Evolutionary conservation across 2,113 vertebrate species (phyloP).

Genomic region (Sapajus apella): DNA sequence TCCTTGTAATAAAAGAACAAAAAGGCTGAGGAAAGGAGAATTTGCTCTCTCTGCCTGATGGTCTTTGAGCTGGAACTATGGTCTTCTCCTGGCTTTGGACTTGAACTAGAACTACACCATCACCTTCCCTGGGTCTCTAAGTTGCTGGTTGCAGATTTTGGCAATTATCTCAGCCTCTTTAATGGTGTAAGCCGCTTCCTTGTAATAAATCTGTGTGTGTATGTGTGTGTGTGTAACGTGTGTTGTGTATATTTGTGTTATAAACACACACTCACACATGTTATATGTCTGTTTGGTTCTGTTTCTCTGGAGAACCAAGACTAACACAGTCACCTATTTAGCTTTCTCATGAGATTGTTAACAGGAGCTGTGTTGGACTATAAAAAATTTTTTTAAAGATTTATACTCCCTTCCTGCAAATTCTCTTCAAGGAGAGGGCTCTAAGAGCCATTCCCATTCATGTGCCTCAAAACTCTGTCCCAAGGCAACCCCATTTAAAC

Average conservation of each 20-base stretch:
- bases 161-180: not conserved
- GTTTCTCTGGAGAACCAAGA: not conserved
- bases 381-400: not conserved
- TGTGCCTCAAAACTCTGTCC: not conserved
- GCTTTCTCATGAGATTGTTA: constrained; percentile 3
- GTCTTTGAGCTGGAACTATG: not conserved
- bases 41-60: not conserved
- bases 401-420: not conserved
- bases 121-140: not conserved
- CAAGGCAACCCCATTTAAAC: not conserved
- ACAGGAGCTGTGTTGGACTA: not conserved
- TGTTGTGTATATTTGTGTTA: not conserved
- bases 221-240: too few species aligned
- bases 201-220: not conserved
- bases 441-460: not conserved
- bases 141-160: not conserved
- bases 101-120: not conserved
- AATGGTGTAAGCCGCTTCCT: not conserved
- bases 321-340: not conserved
- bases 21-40: not conserved
- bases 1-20: not conserved
- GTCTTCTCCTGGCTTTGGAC: not conserved
- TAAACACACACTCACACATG: not conserved
- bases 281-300: not conserved
- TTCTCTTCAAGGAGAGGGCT: not conserved